phyloP scores from a whole-genome alignment of 2,797 vertebrate species.

The Pteronotus mesoamericanus region DNA sequence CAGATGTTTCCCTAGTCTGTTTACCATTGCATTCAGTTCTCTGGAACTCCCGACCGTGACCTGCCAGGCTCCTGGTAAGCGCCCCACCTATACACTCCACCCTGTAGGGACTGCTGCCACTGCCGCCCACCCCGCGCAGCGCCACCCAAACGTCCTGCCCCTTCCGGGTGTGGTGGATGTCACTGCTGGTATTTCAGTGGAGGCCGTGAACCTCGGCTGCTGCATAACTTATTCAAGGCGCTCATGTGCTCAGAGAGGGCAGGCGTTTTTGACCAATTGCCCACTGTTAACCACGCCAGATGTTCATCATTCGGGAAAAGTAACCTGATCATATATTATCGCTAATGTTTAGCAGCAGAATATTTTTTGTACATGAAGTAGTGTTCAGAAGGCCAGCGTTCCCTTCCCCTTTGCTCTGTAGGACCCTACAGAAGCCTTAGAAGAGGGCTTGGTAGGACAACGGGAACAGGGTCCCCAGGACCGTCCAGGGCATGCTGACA shows the following conservation, averaged over 20 bases:
- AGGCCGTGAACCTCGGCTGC: too few relatives aligned
- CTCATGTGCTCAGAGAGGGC: neutral
- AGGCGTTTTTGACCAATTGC: too few relatives aligned
- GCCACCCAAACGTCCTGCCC: fast-evolving
- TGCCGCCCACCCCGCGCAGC: fast-evolving
- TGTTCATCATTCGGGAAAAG: neutral
- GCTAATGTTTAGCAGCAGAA: neutral
- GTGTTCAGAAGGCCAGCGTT: neutral
- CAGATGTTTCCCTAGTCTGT: neutral
- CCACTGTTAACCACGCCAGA: too few relatives aligned
- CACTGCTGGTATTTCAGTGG: too few relatives aligned
- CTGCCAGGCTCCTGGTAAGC: neutral
- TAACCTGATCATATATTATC: neutral
- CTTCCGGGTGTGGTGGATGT: fast-evolving
- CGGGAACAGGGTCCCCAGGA: too few relatives aligned
- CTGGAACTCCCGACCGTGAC: neutral
- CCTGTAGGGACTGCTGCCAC: fast-evolving
- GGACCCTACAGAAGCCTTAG: neutral
- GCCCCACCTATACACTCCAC: too few relatives aligned
- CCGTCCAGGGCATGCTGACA: neutral
- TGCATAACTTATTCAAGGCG: too few relatives aligned
- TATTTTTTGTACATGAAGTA: neutral
- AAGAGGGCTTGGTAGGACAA: neutral
- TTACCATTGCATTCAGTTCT: neutral
- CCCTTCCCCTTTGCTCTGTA: neutral